Evolutionary conservation across 2,888 invertebrate species (phyloP).

Genomic region (Papilio gigon): DNA sequence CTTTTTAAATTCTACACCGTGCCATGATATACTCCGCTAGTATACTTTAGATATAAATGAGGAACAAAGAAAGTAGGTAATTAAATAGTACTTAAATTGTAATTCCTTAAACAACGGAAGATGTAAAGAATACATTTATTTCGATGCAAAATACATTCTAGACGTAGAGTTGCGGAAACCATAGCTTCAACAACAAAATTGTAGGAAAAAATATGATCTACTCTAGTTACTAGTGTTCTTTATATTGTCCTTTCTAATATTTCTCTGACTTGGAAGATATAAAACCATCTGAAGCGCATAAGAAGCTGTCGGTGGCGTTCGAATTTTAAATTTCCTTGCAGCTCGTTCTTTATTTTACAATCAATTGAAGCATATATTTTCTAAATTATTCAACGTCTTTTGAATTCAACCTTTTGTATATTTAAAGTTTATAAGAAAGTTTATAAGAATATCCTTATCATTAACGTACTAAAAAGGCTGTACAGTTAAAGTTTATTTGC

Average conservation of each 20-base stretch:
- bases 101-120: too few relatives aligned
- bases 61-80: too few relatives aligned
- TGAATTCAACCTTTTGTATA: not conserved
- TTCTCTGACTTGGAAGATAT: not conserved
- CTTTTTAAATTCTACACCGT: too few relatives aligned
- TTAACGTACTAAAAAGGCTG: not conserved
- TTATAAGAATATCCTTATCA: too few relatives aligned
- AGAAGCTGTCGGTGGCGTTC: not conserved
- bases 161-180: too few relatives aligned
- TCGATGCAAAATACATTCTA: too few relatives aligned
- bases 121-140: too few relatives aligned
- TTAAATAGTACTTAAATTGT: too few relatives aligned
- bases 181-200: not conserved
- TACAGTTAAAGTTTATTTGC: too few relatives aligned
- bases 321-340: slow-evolving; percentile 2
- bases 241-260: not conserved
- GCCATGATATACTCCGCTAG: too few relatives aligned
- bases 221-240: not conserved
- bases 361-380: slow-evolving; percentile 3
- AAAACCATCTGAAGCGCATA: not conserved
- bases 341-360: not conserved
- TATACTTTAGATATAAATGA: too few relatives aligned
- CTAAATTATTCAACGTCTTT: not conserved
- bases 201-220: not conserved
- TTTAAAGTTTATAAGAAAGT: not conserved